These are phyloP conservation scores for Dione juno DNA, from an alignment of 2,888 invertebrate species.

Conservation along the genomic window DNA sequence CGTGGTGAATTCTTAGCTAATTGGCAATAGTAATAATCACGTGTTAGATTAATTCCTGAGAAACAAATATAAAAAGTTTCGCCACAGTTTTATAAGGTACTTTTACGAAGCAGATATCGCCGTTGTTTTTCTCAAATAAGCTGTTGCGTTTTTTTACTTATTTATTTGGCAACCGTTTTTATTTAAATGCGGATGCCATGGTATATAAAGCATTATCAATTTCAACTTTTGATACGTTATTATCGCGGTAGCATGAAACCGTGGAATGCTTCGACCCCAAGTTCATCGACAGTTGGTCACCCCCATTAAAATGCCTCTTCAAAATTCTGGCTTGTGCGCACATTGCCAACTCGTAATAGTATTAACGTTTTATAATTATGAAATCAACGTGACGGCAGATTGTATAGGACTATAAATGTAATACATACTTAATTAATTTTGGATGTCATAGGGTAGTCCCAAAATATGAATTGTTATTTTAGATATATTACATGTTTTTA, in stretches of 20 bases:
- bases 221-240: constrained; percentile 76
- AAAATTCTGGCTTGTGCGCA: constrained; percentile 80
- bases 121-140: not conserved
- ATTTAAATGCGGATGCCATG: constrained; percentile 52
- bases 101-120: not conserved
- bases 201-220: constrained; percentile 79
- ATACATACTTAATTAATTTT: not conserved
- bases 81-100: not conserved
- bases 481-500: not conserved
- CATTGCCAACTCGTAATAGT: constrained; percentile 67
- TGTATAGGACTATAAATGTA: not conserved
- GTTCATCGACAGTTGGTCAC: constrained; percentile 82
- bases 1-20: constrained; percentile 82
- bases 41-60: constrained; percentile 61
- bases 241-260: constrained; percentile 78
- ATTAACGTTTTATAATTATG: constrained; percentile 69
- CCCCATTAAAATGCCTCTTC: constrained; percentile 81
- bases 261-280: constrained; percentile 73
- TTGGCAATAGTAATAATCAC: constrained; percentile 79
- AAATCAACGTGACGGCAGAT: constrained; percentile 49
- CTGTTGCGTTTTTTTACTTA: constrained; percentile 15
- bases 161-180: constrained; percentile 16
- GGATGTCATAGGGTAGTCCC: not conserved
- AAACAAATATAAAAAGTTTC: constrained; percentile 32
- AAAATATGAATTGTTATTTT: not conserved